Percentiles rank a stretch among this genome's conserved stretches.
Evolutionary conservation across 2,797 vertebrate species (phyloP).

Genomic region (Alauda arvensis): DNA sequence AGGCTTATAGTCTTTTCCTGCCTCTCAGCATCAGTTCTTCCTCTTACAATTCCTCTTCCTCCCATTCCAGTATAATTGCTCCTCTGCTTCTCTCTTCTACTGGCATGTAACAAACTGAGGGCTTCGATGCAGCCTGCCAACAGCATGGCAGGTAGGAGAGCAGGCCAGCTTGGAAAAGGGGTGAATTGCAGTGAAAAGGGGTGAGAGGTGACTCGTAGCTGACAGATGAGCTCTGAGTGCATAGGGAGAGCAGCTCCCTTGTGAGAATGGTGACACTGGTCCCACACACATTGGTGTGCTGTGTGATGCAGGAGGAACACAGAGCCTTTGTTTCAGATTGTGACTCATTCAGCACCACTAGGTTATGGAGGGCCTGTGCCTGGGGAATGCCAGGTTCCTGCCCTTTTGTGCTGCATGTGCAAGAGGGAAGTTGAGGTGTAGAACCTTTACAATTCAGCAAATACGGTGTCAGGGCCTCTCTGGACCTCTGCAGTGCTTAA

Average conservation of each 20-base stretch:
- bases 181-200: background rate
- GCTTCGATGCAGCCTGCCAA: background rate
- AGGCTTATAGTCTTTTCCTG: constrained; percentile 45
- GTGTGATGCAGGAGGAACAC: accelerated
- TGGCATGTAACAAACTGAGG: background rate
- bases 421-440: background rate
- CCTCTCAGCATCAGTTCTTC: constrained; percentile 53
- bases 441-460: background rate
- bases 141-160: background rate
- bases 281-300: background rate
- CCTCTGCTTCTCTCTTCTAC: background rate
- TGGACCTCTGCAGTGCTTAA: accelerated
- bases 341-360: background rate
- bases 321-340: background rate
- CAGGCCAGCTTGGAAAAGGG: background rate
- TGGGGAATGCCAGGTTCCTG: background rate
- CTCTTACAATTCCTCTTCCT: constrained; percentile 45
- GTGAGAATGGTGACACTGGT: background rate
- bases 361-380: background rate
- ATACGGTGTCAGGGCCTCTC: background rate
- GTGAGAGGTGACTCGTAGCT: background rate
- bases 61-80: constrained; percentile 15
- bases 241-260: background rate
- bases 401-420: background rate
- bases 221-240: background rate